Percentiles rank a stretch among this genome's conserved stretches.
Conservation (phyloP, 2,797 vertebrate species). For the Epinephelus coioides region DNA sequence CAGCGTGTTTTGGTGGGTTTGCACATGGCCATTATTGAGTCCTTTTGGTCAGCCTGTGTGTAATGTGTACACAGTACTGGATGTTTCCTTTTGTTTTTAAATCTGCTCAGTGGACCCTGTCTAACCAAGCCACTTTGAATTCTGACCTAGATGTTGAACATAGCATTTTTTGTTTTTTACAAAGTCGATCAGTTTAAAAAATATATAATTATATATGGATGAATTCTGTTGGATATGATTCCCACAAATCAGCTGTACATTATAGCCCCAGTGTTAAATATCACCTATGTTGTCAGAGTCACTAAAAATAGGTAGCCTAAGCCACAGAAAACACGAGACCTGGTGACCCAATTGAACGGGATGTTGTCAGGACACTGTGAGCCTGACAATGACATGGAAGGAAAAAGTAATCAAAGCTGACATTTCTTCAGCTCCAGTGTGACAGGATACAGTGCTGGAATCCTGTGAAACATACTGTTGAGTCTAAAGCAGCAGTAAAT, state of each 20-base stretch:
- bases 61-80: constrained; percentile 7
- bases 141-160: not conserved
- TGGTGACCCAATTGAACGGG: not conserved
- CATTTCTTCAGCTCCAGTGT: not conserved
- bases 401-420: not conserved
- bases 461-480: constrained; percentile 11
- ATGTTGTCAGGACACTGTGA: not conserved
- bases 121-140: not conserved
- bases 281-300: not conserved
- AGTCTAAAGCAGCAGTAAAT: constrained; percentile 9
- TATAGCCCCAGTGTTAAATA: not conserved
- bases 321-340: not conserved
- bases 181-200: not conserved
- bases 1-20: constrained; percentile 20
- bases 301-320: constrained; percentile 2
- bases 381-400: not conserved
- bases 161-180: not conserved
- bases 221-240: not conserved
- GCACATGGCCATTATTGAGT: constrained; percentile 23
- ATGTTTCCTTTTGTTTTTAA: constrained; percentile 31
- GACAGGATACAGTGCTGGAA: constrained; percentile 3
- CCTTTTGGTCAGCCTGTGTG: constrained; percentile 13
- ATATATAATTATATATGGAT: too few species aligned
- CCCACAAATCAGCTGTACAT: not conserved
- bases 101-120: not conserved